A percentile compares a stretch with the other conserved stretches of the same genome.
Conservation (phyloP, 2,888 invertebrate species). For the Subacronicta megacephala region DNA sequence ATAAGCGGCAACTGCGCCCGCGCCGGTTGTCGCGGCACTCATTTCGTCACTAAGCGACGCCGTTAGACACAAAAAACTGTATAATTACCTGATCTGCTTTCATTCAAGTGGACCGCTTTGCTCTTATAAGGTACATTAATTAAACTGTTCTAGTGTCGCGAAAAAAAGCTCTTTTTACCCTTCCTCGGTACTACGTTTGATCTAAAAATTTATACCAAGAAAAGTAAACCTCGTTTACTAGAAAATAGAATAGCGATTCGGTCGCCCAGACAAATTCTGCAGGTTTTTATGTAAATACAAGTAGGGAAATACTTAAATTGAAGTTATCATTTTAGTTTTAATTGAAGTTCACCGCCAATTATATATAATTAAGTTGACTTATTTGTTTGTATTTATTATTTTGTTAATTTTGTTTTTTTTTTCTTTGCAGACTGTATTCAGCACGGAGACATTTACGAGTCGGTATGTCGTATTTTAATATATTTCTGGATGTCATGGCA, state of each 20-base stretch:
- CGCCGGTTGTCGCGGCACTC: conserved; percentile 30
- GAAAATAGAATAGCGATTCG: background rate
- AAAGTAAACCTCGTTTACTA: conserved; percentile 5
- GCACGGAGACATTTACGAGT: background rate
- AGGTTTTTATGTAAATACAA: conserved; percentile 38
- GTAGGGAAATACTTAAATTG: conserved; percentile 38
- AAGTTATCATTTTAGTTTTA: conserved; percentile 40
- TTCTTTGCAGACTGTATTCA: too few species aligned
- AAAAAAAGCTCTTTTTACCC: conserved; percentile 45
- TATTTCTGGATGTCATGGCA: too few species aligned
- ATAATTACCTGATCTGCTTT: conserved; percentile 63
- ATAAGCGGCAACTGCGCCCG: conserved; percentile 36
- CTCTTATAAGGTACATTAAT: conserved; percentile 63
- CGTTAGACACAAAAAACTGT: conserved; percentile 45
- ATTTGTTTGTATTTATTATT: conserved; percentile 15
- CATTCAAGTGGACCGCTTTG: conserved; percentile 56
- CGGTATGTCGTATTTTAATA: too few species aligned
- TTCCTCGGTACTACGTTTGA: conserved; percentile 51
- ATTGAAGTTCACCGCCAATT: conserved; percentile 33
- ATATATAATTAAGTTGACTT: conserved; percentile 30
- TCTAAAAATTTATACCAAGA: conserved; percentile 21
- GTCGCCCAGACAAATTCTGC: background rate
- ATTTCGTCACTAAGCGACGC: conserved; percentile 39
- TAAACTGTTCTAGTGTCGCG: conserved; percentile 53
- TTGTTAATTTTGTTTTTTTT: conserved; percentile 1